Conservation (phyloP, 2,888 invertebrate genomes). For the Oscheius onirici region DNA sequence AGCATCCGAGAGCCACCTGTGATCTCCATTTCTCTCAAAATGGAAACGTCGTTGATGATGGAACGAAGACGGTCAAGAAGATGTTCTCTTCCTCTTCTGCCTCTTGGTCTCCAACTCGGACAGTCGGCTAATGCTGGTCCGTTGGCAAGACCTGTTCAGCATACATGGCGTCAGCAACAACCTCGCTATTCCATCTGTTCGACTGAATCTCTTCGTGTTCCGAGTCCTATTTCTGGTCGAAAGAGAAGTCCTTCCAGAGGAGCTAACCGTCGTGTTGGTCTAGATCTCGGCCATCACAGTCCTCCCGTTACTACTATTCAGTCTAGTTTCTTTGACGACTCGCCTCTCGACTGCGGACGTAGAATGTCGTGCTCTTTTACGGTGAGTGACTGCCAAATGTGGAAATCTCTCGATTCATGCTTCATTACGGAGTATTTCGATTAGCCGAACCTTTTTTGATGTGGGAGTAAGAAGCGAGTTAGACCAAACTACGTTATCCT, state of each 20-base stretch:
- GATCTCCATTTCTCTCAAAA: background rate
- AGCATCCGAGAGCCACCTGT: background rate
- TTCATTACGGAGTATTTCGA: background rate
- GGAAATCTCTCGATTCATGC: too few relatives aligned
- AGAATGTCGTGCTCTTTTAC: conserved; percentile 15
- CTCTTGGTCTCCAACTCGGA: conserved; percentile 27
- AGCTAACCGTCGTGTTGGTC: conserved; percentile 36
- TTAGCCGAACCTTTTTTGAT: too few relatives aligned
- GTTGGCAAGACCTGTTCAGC: conserved; percentile 35
- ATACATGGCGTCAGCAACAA: conserved; percentile 29
- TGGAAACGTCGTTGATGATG: conserved; percentile 2
- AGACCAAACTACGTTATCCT: too few relatives aligned
- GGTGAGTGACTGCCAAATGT: conserved; percentile 9
- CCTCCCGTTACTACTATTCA: conserved; percentile 32
- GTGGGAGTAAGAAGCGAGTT: too few relatives aligned
- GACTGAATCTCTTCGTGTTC: conserved; percentile 13
- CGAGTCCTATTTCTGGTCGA: background rate
- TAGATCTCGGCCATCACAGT: conserved; percentile 37
- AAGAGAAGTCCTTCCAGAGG: conserved; percentile 26
- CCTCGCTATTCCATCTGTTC: conserved; percentile 29
- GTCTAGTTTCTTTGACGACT: conserved; percentile 20
- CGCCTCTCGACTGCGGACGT: conserved; percentile 6
- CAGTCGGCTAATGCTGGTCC: conserved; percentile 17
- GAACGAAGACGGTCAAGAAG: conserved; percentile 36
- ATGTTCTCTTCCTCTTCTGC: conserved; percentile 41